phyloP scores from a whole-genome alignment of 2,113 vertebrate genomes.

The Empidonax traillii region DNA sequence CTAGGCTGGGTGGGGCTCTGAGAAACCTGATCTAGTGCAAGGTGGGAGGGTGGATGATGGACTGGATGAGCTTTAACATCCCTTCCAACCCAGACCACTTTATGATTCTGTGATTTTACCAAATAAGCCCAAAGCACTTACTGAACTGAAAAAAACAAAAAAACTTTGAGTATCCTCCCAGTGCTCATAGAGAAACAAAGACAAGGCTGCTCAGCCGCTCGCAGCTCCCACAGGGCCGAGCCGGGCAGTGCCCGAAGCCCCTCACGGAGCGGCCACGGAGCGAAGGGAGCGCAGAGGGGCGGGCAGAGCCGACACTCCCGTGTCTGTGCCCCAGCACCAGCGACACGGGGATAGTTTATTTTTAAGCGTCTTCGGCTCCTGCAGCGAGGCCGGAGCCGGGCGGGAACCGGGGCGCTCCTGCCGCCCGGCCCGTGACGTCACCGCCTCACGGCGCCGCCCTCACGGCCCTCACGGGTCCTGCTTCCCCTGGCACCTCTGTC shows the following conservation, averaged over 20 bases:
- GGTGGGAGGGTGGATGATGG: neutral
- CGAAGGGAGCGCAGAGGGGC: neutral
- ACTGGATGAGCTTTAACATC: neutral
- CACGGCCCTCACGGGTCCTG: too few species aligned
- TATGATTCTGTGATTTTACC: neutral
- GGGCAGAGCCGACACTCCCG: accelerated
- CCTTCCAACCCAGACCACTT: neutral
- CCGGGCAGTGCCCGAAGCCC: neutral
- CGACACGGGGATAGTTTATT: accelerated
- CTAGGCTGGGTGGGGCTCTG: neutral
- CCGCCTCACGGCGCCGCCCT: neutral
- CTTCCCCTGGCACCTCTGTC: accelerated
- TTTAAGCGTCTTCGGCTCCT: accelerated
- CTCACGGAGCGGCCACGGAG: neutral
- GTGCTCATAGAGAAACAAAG: too few species aligned
- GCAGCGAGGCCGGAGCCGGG: accelerated
- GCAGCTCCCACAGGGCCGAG: neutral
- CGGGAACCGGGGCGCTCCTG: neutral
- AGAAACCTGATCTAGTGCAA: neutral
- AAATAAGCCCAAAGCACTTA: neutral
- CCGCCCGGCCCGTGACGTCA: neutral
- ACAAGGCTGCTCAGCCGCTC: neutral
- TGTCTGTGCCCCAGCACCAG: neutral
- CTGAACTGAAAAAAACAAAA: too few species aligned
- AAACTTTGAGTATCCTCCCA: neutral